Evolutionary conservation across 2,113 vertebrate genomes (phyloP).

Genomic region (Balaenoptera acutorostrata): DNA sequence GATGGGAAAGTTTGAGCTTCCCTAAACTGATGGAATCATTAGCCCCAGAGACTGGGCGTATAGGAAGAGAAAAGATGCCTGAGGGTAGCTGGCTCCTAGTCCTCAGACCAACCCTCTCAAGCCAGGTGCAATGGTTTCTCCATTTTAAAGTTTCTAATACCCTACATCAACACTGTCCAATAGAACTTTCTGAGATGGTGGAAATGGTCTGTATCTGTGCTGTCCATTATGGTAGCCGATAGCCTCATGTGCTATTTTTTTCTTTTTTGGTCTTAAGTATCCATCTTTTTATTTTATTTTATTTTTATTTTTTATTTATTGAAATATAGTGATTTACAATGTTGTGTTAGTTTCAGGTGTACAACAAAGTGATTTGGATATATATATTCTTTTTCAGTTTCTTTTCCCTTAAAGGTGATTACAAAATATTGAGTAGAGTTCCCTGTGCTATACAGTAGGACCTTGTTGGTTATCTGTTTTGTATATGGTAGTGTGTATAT

Average conservation of each 20-base stretch:
- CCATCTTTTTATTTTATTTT: neutral
- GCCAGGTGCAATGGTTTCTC: neutral
- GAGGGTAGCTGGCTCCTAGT: neutral
- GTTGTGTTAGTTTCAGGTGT: neutral
- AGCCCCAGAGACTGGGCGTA: neutral
- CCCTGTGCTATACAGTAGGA: fast-evolving
- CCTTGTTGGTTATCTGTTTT: neutral
- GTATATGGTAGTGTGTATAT: neutral
- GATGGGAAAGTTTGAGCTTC: neutral
- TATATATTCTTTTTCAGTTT: too few relatives aligned
- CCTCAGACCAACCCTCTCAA: neutral
- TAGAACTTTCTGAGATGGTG: neutral
- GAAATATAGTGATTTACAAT: neutral
- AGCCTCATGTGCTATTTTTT: neutral
- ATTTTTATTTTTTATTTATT: neutral
- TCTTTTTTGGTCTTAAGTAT: neutral
- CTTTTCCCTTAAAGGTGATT: too few relatives aligned
- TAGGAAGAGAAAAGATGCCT: neutral
- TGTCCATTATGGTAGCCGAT: neutral
- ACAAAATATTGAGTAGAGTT: too few relatives aligned
- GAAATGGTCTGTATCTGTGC: neutral
- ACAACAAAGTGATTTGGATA: neutral
- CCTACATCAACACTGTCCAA: neutral
- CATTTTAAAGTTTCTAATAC: neutral
- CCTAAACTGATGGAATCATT: neutral